Conservation (phyloP, 2,797 vertebrate genomes). For the Lacerta viridis region DNA sequence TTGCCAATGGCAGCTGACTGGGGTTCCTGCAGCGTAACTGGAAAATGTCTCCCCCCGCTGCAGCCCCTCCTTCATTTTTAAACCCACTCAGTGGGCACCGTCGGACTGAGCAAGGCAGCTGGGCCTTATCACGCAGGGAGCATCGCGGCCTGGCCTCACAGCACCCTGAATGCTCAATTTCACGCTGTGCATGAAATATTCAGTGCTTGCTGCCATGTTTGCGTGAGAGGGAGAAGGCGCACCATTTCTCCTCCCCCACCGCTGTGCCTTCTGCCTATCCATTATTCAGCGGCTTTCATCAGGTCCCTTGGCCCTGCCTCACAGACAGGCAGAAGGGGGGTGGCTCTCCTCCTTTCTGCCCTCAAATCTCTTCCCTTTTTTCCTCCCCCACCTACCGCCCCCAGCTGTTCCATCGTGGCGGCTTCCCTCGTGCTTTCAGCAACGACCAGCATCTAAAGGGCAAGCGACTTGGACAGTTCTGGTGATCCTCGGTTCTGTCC, state of each 20-base stretch:
- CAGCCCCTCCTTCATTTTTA: not conserved
- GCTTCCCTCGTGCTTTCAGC: not conserved
- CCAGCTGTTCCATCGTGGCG: not conserved
- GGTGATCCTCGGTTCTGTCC: not conserved
- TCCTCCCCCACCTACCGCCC: not conserved
- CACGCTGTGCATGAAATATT: slow-evolving; percentile 17
- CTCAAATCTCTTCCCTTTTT: not conserved
- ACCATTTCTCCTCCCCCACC: not conserved
- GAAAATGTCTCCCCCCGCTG: not conserved
- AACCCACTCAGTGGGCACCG: not conserved
- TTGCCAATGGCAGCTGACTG: not conserved
- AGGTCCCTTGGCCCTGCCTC: not conserved
- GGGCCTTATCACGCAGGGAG: not conserved
- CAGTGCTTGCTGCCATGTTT: slow-evolving; percentile 31
- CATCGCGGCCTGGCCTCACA: not conserved
- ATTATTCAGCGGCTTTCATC: slow-evolving; percentile 16
- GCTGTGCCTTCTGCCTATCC: not conserved
- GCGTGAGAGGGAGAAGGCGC: slow-evolving; percentile 12
- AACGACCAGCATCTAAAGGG: not conserved
- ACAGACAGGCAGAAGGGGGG: not conserved
- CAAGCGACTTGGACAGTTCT: not conserved
- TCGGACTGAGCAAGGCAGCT: not conserved
- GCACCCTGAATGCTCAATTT: not conserved
- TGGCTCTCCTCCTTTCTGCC: not conserved
- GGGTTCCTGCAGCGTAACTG: not conserved